Evolutionary conservation across 2,888 invertebrate genomes (phyloP), one percentile per base, ranked within the genome.

Genomic region (Caenorhabditis sp.): DNA sequence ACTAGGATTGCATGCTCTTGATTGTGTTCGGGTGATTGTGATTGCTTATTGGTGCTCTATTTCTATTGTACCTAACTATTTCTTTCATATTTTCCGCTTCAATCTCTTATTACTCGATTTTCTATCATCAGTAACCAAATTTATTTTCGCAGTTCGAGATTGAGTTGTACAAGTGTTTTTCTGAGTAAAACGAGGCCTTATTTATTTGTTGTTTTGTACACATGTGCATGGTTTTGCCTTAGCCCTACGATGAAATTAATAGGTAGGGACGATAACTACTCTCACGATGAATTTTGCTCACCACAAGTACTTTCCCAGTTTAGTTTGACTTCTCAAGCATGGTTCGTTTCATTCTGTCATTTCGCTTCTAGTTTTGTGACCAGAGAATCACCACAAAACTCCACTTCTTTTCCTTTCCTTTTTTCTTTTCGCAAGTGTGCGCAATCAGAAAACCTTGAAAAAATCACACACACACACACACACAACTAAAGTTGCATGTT

Each of bases 351-450:
- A 62, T 72, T 65, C 73, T 73, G 58, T 75, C 75, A 68, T 75
- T 75, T 75, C 75, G 75, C 75, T 75, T 75, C 75, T 75, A 75
- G 75, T 75, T 72, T 68, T 73, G 58, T 65, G 46, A 58, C 15
- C 37, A 55, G 24, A 41, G 13, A 30, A 70, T 35, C 45, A 48
- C 32, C 27, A 62, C 41, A 30, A 13, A 53, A 48, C 20, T 32
- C 13, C 11, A 37, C 32, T 15, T 27, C 24, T 2, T 43, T 7
- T 26, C n/a, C 22, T 39, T 2, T 17, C 20, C 43, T 43, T 11
- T 20, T 41, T 6, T 30, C 17, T 41, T 37, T 24, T 48, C 8
- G 20, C 24, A 26, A 22, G 9, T 53, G 53, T 55, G 35, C 59
- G 24, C 22, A 15, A 32, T n/a, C n/a, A 37, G 8, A 46, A 20